Percentiles rank a stretch among this genome's conserved stretches.
phyloP scores from a whole-genome alignment of 2,113 vertebrate species.

The Quiscalus mexicanus region DNA sequence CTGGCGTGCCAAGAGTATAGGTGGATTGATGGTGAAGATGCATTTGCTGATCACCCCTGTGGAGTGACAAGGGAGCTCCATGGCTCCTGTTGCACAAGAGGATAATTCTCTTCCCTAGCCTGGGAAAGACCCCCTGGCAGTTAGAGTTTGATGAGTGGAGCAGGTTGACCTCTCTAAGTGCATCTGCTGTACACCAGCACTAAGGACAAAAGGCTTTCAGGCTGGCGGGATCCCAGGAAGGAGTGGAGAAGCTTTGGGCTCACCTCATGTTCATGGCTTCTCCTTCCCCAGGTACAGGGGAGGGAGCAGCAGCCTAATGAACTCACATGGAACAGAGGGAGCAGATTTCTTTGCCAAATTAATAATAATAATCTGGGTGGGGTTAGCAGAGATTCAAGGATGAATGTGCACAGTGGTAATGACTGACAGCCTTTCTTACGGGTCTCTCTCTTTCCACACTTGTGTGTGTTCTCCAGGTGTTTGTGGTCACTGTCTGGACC shows the following conservation, averaged over 20 bases:
- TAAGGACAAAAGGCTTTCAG: not conserved
- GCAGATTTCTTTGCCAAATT: not conserved
- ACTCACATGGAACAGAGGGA: not conserved
- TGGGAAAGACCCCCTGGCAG: not conserved
- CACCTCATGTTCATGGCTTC: not conserved
- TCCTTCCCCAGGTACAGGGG: not conserved
- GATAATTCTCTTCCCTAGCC: not conserved
- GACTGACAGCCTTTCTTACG: not conserved
- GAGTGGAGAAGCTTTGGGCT: not conserved
- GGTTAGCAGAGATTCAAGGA: not conserved
- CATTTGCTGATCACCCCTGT: not conserved
- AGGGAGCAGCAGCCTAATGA: not conserved
- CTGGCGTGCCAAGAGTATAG: not conserved
- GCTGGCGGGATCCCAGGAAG: not conserved
- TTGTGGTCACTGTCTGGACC: conserved; percentile 89
- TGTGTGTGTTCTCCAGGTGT: conserved; percentile 78
- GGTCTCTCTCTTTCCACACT: not conserved
- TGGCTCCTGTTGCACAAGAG: not conserved
- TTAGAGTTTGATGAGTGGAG: not conserved
- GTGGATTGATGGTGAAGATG: not conserved
- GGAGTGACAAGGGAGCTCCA: not conserved
- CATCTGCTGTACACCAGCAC: not conserved
- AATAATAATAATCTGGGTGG: not conserved
- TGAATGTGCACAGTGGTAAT: not conserved
- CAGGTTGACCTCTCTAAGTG: not conserved